Percentiles rank a stretch among this genome's conserved stretches.
Conservation (phyloP, 1,140 invertebrate species). For the Lasaia peninsularis region DNA sequence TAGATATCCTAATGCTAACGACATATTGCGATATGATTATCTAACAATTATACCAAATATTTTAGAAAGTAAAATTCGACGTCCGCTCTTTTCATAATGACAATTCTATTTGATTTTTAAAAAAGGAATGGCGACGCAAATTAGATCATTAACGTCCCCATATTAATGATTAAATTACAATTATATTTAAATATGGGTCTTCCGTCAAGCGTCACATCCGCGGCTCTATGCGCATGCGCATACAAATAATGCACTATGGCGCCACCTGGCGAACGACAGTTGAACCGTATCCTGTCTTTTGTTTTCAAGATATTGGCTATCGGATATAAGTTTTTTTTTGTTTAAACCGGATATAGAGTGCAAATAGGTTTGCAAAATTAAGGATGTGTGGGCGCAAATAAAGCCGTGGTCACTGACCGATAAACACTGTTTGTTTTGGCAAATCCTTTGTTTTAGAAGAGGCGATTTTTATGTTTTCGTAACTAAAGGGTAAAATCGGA, state of each 20-base stretch:
- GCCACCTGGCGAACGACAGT: constrained; percentile 47
- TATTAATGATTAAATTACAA: constrained; percentile 51
- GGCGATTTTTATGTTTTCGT: neutral
- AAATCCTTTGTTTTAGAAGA: neutral
- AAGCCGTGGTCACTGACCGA: neutral
- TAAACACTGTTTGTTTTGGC: neutral
- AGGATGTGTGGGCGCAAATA: constrained; percentile 15
- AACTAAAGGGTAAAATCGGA: too few species aligned
- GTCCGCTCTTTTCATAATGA: too few species aligned
- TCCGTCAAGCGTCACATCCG: constrained; percentile 52
- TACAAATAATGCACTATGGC: constrained; percentile 42
- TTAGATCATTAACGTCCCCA: neutral
- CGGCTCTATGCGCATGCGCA: constrained; percentile 42
- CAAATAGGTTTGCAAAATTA: constrained; percentile 24
- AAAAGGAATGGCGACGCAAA: too few species aligned
- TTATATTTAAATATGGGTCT: constrained; percentile 50
- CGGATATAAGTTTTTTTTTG: constrained; percentile 24
- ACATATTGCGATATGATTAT: too few species aligned
- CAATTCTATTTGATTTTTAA: too few species aligned
- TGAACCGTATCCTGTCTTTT: constrained; percentile 5
- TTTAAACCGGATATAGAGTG: constrained; percentile 22
- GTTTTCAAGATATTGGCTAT: constrained; percentile 22
- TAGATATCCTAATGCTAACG: too few species aligned
- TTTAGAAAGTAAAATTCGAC: too few species aligned
- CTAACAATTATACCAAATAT: too few species aligned